Conservation (phyloP, 2,888 invertebrate genomes). For the Xestia xanthographa region DNA sequence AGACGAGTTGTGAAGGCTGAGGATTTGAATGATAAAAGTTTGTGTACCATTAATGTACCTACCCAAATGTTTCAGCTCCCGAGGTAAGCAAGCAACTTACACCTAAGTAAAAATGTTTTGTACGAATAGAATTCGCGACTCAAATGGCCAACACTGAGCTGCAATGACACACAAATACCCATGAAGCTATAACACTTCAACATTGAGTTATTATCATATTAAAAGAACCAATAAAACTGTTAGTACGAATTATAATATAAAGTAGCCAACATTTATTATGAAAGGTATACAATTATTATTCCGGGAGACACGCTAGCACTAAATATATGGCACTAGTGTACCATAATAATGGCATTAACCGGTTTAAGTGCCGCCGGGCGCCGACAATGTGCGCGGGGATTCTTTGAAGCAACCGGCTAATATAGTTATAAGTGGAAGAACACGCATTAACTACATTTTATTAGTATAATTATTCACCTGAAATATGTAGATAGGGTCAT, state of each 20-base stretch:
- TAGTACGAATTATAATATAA: slow-evolving; percentile 56
- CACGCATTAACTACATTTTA: slow-evolving; percentile 43
- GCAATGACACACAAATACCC: background rate
- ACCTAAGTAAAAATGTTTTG: background rate
- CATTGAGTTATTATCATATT: slow-evolving; percentile 47
- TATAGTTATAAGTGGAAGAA: slow-evolving; percentile 54
- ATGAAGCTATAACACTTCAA: slow-evolving; percentile 20
- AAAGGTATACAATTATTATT: slow-evolving; percentile 63
- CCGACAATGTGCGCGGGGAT: slow-evolving; percentile 60
- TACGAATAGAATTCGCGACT: slow-evolving; percentile 6
- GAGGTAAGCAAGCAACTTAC: background rate
- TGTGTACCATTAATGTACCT: background rate
- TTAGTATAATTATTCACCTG: slow-evolving; percentile 53
- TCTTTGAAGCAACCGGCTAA: slow-evolving; percentile 55
- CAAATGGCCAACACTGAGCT: background rate
- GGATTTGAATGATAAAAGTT: background rate
- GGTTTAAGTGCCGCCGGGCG: slow-evolving; percentile 59
- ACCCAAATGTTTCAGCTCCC: background rate
- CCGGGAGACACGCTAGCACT: slow-evolving; percentile 59
- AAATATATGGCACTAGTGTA: slow-evolving; percentile 51
- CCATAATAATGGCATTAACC: slow-evolving; percentile 57
- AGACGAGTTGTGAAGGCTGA: background rate
- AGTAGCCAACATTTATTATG: slow-evolving; percentile 54
- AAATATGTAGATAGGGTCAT: slow-evolving; percentile 30
- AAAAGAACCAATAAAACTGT: slow-evolving; percentile 50